Conservation (phyloP, 1,140 invertebrate species). For the Drosophila parvula region DNA sequence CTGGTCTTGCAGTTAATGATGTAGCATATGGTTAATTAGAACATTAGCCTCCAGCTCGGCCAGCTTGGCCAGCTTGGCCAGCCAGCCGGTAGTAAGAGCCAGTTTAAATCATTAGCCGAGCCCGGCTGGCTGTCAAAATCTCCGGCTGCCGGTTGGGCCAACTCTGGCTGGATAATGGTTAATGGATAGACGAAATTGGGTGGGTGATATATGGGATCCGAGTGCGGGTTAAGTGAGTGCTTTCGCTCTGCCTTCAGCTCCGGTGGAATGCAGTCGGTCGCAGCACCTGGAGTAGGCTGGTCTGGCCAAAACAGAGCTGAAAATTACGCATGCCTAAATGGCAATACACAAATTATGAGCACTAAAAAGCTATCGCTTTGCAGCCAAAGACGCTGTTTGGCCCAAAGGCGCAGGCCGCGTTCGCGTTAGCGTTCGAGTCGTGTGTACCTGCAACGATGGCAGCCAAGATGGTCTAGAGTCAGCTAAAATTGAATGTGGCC, state of each 20-base stretch:
- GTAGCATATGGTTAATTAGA: conserved; percentile 80
- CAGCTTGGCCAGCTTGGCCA: conserved; percentile 16
- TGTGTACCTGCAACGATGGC: conserved; percentile 39
- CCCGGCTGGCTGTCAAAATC: conserved; percentile 55
- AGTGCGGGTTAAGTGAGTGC: conserved; percentile 55
- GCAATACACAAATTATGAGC: conserved; percentile 68
- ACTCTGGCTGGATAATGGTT: not conserved
- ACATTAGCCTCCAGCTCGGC: conserved; percentile 63
- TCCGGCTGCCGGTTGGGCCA: conserved; percentile 37
- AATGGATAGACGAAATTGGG: conserved; percentile 29
- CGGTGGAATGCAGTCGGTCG: conserved; percentile 5
- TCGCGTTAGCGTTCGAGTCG: not conserved
- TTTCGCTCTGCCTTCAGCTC: conserved; percentile 2
- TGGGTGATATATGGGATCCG: conserved; percentile 50
- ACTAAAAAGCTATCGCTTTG: conserved; percentile 75
- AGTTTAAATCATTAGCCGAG: conserved; percentile 72
- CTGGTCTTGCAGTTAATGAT: conserved; percentile 70
- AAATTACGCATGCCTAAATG: conserved; percentile 72
- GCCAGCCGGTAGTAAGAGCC: conserved; percentile 31
- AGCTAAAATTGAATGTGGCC: conserved; percentile 69
- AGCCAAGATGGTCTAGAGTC: conserved; percentile 2
- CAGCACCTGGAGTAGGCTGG: not conserved
- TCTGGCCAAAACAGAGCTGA: conserved; percentile 47
- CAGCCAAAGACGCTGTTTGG: conserved; percentile 60
- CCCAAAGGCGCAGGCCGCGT: conserved; percentile 36